These are phyloP conservation scores for Margarornis squamiger DNA, from an alignment of 2,797 vertebrate genomes.

Conservation along the genomic window DNA sequence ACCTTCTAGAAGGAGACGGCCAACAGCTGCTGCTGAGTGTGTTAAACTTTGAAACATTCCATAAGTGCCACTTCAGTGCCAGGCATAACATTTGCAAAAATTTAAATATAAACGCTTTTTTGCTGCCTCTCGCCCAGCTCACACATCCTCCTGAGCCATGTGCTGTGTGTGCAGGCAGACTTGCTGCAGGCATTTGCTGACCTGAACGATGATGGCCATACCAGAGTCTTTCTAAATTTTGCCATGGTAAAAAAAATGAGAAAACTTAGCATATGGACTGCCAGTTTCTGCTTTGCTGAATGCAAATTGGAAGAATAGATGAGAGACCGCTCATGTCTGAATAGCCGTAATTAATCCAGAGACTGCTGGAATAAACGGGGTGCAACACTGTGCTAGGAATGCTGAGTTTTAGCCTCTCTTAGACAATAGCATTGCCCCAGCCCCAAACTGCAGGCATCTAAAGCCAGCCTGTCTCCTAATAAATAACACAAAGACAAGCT, in stretches of 20 bases:
- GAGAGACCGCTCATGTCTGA: not conserved
- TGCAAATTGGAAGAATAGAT: not conserved
- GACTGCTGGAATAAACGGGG: not conserved
- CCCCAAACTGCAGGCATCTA: conserved; percentile 29
- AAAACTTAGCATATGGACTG: not conserved
- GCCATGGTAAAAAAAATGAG: not conserved
- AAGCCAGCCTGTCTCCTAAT: conserved; percentile 50
- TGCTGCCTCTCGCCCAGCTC: not conserved
- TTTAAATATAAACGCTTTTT: not conserved
- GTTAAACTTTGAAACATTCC: not conserved
- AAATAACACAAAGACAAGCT: conserved; percentile 53
- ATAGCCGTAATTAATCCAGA: not conserved
- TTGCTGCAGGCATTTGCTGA: not conserved
- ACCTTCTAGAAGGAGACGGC: not conserved
- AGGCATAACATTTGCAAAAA: not conserved
- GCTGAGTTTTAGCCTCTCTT: not conserved
- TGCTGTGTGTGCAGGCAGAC: rapidly evolving
- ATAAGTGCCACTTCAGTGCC: not conserved
- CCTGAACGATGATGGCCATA: rapidly evolving
- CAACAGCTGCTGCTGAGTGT: not conserved
- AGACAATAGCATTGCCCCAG: conserved; percentile 9
- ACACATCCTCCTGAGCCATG: rapidly evolving
- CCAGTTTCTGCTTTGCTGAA: not conserved
- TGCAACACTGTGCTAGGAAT: not conserved
- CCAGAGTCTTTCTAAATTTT: not conserved